Evolutionary conservation across 2,797 vertebrate species (phyloP).

Genomic region (Malurus leucopterus): DNA sequence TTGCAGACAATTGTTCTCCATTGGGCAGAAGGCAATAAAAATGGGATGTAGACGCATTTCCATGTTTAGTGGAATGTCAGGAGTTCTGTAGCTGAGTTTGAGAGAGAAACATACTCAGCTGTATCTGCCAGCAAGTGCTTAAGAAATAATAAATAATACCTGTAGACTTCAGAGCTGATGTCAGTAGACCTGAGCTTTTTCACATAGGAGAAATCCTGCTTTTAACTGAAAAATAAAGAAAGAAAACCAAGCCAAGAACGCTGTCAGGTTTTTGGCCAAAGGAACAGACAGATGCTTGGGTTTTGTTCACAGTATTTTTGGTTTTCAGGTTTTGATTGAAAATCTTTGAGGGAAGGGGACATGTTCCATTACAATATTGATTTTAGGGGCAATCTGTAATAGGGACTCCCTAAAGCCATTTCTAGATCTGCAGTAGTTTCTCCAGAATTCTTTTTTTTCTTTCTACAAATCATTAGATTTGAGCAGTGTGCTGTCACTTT

Average conservation of each 20-base stretch:
- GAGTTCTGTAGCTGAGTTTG: not conserved
- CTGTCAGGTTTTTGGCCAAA: not conserved
- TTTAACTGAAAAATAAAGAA: not conserved
- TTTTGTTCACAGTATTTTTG: constrained; percentile 3
- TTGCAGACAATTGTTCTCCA: constrained; percentile 1
- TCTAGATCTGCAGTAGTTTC: constrained; percentile 8
- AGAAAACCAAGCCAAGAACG: not conserved
- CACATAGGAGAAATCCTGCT: not conserved
- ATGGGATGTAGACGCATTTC: not conserved
- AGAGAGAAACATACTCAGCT: not conserved
- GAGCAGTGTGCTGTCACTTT: not conserved
- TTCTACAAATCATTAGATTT: constrained; percentile 27
- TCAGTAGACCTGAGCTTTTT: not conserved
- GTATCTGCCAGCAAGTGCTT: not conserved
- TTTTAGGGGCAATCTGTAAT: constrained; percentile 14
- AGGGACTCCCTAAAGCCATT: constrained; percentile 14
- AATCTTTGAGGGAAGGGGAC: constrained; percentile 12
- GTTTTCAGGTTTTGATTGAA: constrained; percentile 18
- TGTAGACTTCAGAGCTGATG: not conserved
- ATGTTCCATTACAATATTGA: constrained; percentile 11
- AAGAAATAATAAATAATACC: not conserved
- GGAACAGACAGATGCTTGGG: not conserved
- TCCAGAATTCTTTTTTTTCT: not conserved
- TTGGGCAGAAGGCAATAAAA: not conserved
- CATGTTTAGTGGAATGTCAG: not conserved